A percentile compares a stretch with the other conserved stretches of the same genome.
These are phyloP conservation scores for Acrobeloides nanus DNA, from an alignment of 2,888 invertebrate species.

Conservation along the genomic window DNA sequence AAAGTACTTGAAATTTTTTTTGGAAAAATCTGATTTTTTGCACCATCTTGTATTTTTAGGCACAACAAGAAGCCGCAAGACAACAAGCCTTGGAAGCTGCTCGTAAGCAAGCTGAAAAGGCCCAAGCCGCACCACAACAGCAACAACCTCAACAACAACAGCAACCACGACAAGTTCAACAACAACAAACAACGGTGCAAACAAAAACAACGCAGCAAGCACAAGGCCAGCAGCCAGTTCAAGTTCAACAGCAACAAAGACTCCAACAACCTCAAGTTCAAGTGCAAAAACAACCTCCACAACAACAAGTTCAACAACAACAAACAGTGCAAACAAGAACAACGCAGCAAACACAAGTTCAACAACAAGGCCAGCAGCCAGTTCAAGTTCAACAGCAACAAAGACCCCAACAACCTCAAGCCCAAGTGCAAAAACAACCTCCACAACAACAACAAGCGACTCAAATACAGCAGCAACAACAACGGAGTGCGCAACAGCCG, in stretches of 20 bases:
- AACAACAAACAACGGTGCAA: conserved; percentile 9
- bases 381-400: conserved; percentile 14
- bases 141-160: conserved; percentile 1
- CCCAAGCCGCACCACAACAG: conserved; percentile 2
- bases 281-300: conserved; percentile 6
- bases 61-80: conserved; percentile 18
- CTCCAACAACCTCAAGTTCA: conserved; percentile 13
- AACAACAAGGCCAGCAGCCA: conserved; percentile 9
- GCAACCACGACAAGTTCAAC: conserved; percentile 11
- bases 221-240: conserved; percentile 15
- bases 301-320: conserved; percentile 10
- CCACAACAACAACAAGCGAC: conserved; percentile 8
- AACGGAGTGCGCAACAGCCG: conserved; percentile 4
- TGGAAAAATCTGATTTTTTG: no score
- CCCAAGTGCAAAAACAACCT: conserved; percentile 10
- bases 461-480: conserved; percentile 8
- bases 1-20: no score
- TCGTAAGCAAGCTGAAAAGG: conserved; percentile 14
- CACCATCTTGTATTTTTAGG: conserved; percentile 13
- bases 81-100: conserved; percentile 17
- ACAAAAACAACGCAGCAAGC: conserved; percentile 5
- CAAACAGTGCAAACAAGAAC: conserved; percentile 5
- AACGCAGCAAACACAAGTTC: conserved; percentile 7
- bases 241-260: conserved; percentile 13
- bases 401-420: conserved; percentile 2